Percentiles rank a stretch among this genome's conserved stretches.
These are phyloP conservation scores for Threskiornis aethiopicus DNA, from an alignment of 2,797 vertebrate species.

Conservation along the genomic window DNA sequence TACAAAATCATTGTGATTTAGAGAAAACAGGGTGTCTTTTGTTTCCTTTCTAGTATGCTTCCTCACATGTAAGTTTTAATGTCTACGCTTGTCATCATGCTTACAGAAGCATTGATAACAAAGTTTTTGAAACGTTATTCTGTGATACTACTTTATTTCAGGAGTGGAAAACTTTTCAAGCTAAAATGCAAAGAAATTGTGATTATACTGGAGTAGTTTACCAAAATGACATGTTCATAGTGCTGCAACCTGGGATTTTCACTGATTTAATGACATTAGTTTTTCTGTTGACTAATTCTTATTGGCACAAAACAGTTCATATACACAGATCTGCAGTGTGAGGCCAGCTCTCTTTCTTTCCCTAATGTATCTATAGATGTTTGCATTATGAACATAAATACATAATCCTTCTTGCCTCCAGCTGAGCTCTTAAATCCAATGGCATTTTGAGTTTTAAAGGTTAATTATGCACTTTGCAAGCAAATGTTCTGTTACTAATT, in stretches of 20 bases:
- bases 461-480: neutral
- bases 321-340: neutral
- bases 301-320: neutral
- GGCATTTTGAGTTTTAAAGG: neutral
- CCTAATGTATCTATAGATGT: neutral
- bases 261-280: neutral
- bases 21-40: neutral
- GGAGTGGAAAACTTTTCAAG: neutral
- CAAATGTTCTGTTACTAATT: neutral
- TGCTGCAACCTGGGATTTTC: accelerated
- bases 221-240: neutral
- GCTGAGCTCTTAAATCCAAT: neutral
- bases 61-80: neutral
- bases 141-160: neutral
- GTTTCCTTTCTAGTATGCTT: neutral
- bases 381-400: neutral
- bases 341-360: neutral
- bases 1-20: neutral
- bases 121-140: neutral
- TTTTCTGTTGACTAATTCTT: neutral
- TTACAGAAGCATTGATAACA: neutral
- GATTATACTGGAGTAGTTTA: neutral
- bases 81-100: neutral
- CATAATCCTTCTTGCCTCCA: neutral
- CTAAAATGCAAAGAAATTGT: neutral